A percentile compares a stretch with the other conserved stretches of the same genome.
These are phyloP conservation scores for Gopherus flavomarginatus DNA, from an alignment of 2,113 vertebrate genomes.

Conservation along the genomic window DNA sequence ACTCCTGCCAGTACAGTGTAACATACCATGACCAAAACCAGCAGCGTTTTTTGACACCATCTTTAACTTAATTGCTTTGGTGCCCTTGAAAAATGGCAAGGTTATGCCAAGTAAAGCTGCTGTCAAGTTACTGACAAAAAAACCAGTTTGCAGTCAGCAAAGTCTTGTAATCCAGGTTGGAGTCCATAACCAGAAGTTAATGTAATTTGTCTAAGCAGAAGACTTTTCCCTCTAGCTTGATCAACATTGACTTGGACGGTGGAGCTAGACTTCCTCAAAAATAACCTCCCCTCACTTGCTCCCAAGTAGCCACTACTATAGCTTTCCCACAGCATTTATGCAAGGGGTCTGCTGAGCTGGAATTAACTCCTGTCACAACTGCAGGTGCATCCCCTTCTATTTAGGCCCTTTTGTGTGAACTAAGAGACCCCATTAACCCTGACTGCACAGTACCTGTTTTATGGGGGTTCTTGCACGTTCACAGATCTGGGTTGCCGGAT, in stretches of 20 bases:
- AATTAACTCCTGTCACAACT: neutral
- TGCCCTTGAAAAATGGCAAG: neutral
- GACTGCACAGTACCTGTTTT: neutral
- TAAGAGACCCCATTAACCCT: neutral
- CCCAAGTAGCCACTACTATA: neutral
- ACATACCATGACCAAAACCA: neutral
- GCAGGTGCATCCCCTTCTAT: neutral
- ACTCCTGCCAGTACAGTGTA: neutral
- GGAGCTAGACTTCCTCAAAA: neutral
- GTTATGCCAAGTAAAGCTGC: neutral
- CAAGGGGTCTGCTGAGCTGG: neutral
- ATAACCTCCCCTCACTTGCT: neutral
- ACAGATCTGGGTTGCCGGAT: neutral
- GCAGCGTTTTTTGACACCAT: fast-evolving
- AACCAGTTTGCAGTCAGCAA: neutral
- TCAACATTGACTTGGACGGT: neutral
- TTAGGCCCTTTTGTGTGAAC: neutral
- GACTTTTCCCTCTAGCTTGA: neutral
- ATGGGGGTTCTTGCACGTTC: neutral
- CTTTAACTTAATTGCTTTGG: neutral
- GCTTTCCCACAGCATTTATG: neutral
- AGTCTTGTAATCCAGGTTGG: neutral
- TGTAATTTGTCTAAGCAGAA: neutral
- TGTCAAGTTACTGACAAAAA: neutral
- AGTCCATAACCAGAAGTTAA: neutral